Evolutionary conservation across 2,113 vertebrate species (phyloP).

Genomic region (Rhinoptilus africanus): DNA sequence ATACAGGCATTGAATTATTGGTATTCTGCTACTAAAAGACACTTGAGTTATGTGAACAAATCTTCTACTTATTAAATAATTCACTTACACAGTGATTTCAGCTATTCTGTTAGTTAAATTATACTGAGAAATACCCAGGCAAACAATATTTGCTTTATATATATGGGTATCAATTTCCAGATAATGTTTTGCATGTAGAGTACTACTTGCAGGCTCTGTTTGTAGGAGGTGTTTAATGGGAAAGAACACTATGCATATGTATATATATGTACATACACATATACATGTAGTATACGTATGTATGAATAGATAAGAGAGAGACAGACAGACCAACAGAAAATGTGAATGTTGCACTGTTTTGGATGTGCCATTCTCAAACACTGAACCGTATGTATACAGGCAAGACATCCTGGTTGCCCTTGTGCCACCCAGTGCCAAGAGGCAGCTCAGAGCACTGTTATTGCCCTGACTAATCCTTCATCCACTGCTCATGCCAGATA

Average conservation of each 20-base stretch:
- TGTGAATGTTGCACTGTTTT: neutral
- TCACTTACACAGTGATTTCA: neutral
- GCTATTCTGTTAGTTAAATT: neutral
- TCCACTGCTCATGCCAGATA: constrained; percentile 13
- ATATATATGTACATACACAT: neutral
- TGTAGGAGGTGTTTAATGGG: neutral
- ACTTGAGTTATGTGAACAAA: neutral
- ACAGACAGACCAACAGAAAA: neutral
- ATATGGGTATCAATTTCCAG: neutral
- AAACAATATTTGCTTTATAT: neutral
- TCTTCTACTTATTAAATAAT: neutral
- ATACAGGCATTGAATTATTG: neutral
- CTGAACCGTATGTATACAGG: neutral
- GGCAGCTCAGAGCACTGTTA: neutral
- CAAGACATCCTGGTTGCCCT: neutral
- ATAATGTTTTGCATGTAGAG: neutral
- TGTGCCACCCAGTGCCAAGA: neutral
- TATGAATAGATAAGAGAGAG: neutral
- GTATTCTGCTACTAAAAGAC: neutral
- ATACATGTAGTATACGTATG: neutral
- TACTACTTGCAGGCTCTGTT: neutral
- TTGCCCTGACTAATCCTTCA: neutral
- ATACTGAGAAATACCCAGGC: neutral
- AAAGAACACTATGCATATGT: neutral
- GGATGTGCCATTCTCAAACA: neutral